Percentiles rank a stretch among this genome's conserved stretches.
phyloP scores from a whole-genome alignment of 2,113 vertebrate genomes.

The Chlorocebus sabaeus region DNA sequence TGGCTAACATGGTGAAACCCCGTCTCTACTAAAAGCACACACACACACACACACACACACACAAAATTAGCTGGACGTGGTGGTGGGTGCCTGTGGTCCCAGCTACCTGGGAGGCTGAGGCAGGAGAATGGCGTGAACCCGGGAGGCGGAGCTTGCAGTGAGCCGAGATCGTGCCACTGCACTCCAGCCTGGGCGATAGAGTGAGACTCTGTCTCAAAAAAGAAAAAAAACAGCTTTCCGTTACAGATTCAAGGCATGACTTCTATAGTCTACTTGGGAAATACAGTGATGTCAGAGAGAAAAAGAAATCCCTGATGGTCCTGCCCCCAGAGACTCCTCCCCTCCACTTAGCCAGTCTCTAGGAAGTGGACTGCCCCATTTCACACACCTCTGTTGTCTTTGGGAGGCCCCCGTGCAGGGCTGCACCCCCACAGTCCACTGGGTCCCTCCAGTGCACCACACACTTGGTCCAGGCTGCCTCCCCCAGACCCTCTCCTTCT shows the following conservation, averaged over 20 bases:
- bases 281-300: neutral
- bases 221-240: neutral
- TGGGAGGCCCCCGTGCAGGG: neutral
- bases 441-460: neutral
- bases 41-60: no score
- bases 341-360: neutral
- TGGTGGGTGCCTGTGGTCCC: no score
- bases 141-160: no score
- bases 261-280: neutral
- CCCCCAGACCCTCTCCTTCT: neutral
- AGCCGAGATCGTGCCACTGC: no score
- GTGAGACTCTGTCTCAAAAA: no score
- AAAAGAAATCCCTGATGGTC: neutral
- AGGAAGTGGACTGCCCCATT: neutral
- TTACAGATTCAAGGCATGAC: neutral
- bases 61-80: no score
- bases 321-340: neutral
- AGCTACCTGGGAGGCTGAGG: rapidly evolving
- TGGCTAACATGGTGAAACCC: no score
- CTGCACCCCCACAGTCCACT: neutral
- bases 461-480: neutral
- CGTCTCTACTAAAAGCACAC: no score
- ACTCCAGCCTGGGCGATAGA: no score
- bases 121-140: no score
- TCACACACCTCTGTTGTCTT: neutral